Evolutionary conservation across 2,888 invertebrate genomes (phyloP).

Genomic region (Erebia aethiops): DNA sequence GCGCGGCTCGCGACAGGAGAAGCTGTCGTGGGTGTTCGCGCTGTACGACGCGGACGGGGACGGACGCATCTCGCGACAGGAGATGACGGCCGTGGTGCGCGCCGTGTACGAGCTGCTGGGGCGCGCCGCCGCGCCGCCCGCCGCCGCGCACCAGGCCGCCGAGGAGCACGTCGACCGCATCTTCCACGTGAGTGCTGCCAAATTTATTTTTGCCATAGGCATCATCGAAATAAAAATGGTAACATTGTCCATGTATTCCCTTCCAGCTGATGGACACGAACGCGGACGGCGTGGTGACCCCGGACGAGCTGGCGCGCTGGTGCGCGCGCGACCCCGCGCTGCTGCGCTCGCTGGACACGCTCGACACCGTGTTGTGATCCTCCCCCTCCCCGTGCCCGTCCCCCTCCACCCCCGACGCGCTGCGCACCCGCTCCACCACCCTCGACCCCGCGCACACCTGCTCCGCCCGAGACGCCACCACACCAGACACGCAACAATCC

Average conservation of each 20-base stretch:
- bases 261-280: conserved; percentile 90
- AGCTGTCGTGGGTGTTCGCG: conserved; percentile 94
- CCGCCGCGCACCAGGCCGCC: conserved; percentile 88
- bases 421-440: conserved; percentile 29
- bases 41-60: conserved; percentile 94
- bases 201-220: too few relatives aligned
- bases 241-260: too few relatives aligned
- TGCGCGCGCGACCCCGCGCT: conserved; percentile 88
- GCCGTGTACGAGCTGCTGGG: conserved; percentile 95
- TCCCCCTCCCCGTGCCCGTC: conserved; percentile 40
- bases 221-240: too few relatives aligned
- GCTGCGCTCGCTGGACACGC: conserved; percentile 86
- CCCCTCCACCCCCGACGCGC: conserved; percentile 38
- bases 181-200: conserved; percentile 87
- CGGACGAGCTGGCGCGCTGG: conserved; percentile 91
- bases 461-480: too few relatives aligned
- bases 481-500: neutral
- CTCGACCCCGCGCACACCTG: neutral
- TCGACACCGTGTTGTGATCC: conserved; percentile 90
- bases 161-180: conserved; percentile 93
- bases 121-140: conserved; percentile 88
- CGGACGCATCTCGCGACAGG: conserved; percentile 91
- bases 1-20: conserved; percentile 91
- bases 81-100: conserved; percentile 91
- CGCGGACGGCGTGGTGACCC: conserved; percentile 91